These are phyloP conservation scores for Harpegnathos saltator DNA, from an alignment of 1,140 invertebrate genomes.

Conservation along the genomic window DNA sequence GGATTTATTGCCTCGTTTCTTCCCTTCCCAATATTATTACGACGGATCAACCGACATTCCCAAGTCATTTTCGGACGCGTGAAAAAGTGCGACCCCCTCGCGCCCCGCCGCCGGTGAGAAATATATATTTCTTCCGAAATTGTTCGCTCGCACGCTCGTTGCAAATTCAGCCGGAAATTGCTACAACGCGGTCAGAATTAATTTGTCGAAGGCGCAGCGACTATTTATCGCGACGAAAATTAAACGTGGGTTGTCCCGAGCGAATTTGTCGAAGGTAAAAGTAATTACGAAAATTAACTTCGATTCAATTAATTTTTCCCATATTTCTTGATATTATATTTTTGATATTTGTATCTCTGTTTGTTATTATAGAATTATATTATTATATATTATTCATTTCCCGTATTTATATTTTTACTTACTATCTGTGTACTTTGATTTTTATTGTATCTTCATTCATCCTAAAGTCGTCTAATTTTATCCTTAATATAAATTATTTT, in stretches of 20 bases:
- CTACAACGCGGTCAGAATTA: too few relatives aligned
- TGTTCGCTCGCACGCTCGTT: too few relatives aligned
- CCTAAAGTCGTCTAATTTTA: background rate
- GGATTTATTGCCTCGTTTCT: slow-evolving; percentile 16
- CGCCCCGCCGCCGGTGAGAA: background rate
- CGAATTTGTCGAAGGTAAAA: too few relatives aligned
- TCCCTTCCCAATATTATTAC: background rate
- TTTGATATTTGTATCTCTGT: too few relatives aligned
- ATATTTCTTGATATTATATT: too few relatives aligned
- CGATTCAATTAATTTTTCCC: too few relatives aligned
- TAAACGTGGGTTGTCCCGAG: too few relatives aligned
- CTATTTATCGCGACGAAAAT: too few relatives aligned
- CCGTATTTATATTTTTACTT: background rate
- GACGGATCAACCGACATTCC: background rate
- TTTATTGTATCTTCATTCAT: background rate
- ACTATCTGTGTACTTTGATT: background rate
- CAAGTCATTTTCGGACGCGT: background rate
- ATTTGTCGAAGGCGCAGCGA: too few relatives aligned
- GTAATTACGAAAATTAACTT: too few relatives aligned
- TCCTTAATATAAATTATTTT: background rate
- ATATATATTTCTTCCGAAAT: background rate
- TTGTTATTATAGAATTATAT: background rate
- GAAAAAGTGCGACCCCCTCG: too few relatives aligned
- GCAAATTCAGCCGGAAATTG: too few relatives aligned
- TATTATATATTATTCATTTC: background rate